phyloP scores from a whole-genome alignment of 92 coral and sea anemone species.

The Epizoanthus rinbou region DNA sequence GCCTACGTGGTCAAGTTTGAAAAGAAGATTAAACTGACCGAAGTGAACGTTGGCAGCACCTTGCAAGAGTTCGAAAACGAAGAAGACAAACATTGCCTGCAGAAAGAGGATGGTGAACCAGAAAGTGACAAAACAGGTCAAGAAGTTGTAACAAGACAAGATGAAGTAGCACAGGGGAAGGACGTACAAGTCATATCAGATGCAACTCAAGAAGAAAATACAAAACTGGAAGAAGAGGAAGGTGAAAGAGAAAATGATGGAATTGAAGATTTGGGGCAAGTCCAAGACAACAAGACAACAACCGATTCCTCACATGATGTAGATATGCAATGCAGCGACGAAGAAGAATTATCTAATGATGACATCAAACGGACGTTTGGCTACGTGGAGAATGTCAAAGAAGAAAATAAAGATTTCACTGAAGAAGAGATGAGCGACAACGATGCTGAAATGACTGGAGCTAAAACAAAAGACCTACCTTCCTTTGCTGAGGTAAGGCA shows the following conservation, averaged over 20 bases:
- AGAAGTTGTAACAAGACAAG: slow-evolving; percentile 6
- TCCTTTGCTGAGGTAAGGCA: too few relatives aligned
- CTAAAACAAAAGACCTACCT: too few relatives aligned
- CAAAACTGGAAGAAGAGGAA: background rate
- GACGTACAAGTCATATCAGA: background rate
- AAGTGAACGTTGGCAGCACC: background rate
- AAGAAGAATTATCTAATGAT: background rate
- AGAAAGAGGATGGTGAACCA: background rate
- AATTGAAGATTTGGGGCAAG: background rate
- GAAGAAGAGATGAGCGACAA: too few relatives aligned
- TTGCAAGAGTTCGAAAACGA: background rate
- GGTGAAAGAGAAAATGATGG: slow-evolving; percentile 24
- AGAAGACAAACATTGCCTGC: background rate
- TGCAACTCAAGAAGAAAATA: background rate
- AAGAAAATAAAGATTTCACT: background rate
- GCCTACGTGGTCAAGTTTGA: slow-evolving; percentile 25
- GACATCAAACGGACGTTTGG: background rate
- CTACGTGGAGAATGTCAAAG: background rate
- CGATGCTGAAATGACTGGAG: background rate
- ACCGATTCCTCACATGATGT: background rate
- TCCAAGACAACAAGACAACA: background rate
- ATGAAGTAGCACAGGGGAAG: slow-evolving; percentile 10
- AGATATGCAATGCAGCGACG: background rate
- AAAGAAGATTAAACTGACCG: background rate
- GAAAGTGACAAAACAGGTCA: slow-evolving; percentile 8